Conservation (phyloP, 2,797 vertebrate species). For the Fundulus diaphanus region DNA sequence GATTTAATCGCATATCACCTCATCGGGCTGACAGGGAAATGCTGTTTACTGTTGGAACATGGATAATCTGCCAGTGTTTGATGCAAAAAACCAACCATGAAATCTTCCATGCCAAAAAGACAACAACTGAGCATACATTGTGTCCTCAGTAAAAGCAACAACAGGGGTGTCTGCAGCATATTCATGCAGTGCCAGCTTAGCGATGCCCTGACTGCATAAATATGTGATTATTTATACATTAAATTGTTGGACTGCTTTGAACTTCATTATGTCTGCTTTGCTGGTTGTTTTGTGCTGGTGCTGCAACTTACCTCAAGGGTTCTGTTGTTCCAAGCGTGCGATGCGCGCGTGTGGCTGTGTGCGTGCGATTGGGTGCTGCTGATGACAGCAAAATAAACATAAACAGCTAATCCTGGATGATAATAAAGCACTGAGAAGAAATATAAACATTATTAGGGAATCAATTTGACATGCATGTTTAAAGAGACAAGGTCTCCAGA, state of each 20-base stretch:
- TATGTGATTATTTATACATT: conserved; percentile 51
- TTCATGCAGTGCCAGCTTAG: conserved; percentile 43
- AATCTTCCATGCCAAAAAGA: conserved; percentile 40
- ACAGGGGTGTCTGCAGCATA: conserved; percentile 15
- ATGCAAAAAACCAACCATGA: conserved; percentile 46
- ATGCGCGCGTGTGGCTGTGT: not conserved
- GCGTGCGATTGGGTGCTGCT: not conserved
- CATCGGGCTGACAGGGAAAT: conserved; percentile 32
- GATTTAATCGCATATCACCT: conserved; percentile 37
- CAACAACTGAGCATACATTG: conserved; percentile 18
- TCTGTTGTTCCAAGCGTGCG: conserved; percentile 25
- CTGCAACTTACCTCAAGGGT: conserved; percentile 45
- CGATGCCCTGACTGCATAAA: conserved; percentile 37
- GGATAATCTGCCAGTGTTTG: conserved; percentile 51
- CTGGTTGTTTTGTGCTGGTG: conserved; percentile 30
- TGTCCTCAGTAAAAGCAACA: conserved; percentile 26
- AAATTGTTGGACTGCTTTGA: conserved; percentile 48
- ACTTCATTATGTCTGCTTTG: conserved; percentile 52
- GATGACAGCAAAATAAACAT: conserved; percentile 60
- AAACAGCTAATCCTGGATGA: conserved; percentile 73
- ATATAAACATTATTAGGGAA: conserved; percentile 78
- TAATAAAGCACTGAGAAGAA: conserved; percentile 73
- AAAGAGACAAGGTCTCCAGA: conserved; percentile 75
- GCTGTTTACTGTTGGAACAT: conserved; percentile 53
- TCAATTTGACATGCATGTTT: conserved; percentile 78